phyloP scores from a whole-genome alignment of 2,888 invertebrate species.

The Nomada ferruginata region DNA sequence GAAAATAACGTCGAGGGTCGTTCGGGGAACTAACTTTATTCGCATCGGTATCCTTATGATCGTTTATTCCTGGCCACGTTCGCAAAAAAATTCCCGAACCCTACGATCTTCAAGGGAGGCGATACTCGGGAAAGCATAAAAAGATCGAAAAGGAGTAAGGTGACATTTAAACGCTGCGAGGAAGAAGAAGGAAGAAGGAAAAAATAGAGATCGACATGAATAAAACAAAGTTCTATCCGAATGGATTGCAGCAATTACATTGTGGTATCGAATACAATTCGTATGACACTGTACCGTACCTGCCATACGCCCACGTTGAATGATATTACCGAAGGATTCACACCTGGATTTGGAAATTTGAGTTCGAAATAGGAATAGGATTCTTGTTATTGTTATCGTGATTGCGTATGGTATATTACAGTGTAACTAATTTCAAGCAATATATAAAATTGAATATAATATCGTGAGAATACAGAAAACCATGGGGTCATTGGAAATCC shows the following conservation, averaged over 20 bases:
- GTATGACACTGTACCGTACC: neutral
- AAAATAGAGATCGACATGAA: constrained; percentile 16
- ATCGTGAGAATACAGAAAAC: neutral
- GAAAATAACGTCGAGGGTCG: constrained; percentile 19
- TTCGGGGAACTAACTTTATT: neutral
- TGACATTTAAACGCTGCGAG: neutral
- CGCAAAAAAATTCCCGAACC: neutral
- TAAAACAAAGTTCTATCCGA: constrained; percentile 28
- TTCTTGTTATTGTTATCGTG: too few relatives aligned
- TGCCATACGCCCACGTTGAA: neutral
- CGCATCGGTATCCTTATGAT: neutral
- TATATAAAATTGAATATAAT: too few relatives aligned
- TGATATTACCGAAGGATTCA: constrained; percentile 16
- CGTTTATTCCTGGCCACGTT: constrained; percentile 17
- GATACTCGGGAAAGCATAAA: neutral
- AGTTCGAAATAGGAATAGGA: too few relatives aligned
- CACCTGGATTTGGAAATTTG: constrained; percentile 3
- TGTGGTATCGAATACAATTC: constrained; percentile 38
- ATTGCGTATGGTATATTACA: too few relatives aligned
- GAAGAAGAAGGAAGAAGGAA: neutral
- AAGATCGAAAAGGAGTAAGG: neutral
- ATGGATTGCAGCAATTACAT: constrained; percentile 34
- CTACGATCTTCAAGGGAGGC: neutral
- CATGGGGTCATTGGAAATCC: constrained; percentile 22
- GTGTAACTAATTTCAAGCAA: too few relatives aligned